Percentiles rank a stretch among this genome's conserved stretches.
phyloP scores from a whole-genome alignment of 2,113 vertebrate genomes.

The Sialia sialis region DNA sequence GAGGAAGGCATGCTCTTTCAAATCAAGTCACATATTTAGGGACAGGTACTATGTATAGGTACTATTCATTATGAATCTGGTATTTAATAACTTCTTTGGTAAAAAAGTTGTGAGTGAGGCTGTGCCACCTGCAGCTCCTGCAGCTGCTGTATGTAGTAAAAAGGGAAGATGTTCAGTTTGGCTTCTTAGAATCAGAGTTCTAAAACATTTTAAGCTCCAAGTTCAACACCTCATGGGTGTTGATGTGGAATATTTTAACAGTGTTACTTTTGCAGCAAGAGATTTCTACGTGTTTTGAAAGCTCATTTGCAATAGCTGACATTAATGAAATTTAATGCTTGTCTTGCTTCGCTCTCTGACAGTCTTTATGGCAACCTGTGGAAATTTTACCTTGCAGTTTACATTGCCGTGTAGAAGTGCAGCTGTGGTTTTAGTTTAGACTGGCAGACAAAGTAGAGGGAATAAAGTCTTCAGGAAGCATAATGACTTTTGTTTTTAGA shows the following conservation, averaged over 20 bases:
- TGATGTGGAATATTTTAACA: background rate
- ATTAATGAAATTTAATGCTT: slow-evolving; percentile 8
- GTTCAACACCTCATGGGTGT: background rate
- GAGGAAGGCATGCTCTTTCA: background rate
- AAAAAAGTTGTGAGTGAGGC: background rate
- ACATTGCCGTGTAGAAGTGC: background rate
- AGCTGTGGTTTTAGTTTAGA: slow-evolving; percentile 24
- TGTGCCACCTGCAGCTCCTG: background rate
- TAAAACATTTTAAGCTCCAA: background rate
- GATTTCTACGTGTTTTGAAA: background rate
- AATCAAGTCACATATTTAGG: background rate
- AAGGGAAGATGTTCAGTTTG: background rate
- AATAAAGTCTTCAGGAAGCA: background rate
- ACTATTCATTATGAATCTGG: background rate
- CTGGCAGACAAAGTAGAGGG: background rate
- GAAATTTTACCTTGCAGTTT: background rate
- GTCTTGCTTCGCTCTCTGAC: background rate
- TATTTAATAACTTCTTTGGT: background rate
- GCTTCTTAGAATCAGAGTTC: background rate
- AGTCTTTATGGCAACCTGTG: background rate
- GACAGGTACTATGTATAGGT: background rate
- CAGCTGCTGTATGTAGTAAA: background rate
- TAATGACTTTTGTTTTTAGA: background rate
- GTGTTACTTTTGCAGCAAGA: background rate
- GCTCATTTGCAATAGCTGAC: background rate